Base-by-base conservation (phyloP, 2,888 invertebrate species). In the Pediacus dermestoides region DNA sequence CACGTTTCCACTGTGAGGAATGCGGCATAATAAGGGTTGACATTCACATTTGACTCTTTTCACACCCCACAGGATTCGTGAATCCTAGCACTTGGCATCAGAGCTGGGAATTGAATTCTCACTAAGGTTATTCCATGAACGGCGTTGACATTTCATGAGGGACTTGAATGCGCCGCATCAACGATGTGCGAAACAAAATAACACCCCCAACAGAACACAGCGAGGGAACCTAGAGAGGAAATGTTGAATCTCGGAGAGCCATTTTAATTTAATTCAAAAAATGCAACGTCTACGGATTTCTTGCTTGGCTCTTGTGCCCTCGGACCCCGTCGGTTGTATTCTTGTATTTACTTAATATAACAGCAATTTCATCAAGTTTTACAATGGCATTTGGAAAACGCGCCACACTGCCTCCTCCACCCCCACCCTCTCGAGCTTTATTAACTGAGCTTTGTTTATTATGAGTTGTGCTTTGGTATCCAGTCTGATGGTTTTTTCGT, bases 21-120 rank as follows among this genome's bases (percentile, higher is more conserved):
- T 45, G 36, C 27, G 43, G 38, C 33, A 39, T 50, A 41, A 43
- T 50, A 44, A 47, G 44, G 44, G 45, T 39, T 45, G 50, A 47
- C 50, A 39, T 50, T 50, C 46, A 41, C 43, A 50, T 50, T 50
- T 48, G 45, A 47, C 50, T 50, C 47, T 48, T 50, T 50, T 50
- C 50, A 50, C 50, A 47, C 50, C 41, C 47, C 50, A 39, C 36
- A 48, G 43, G 47, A 45, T 43, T 32, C 44, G 44, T 44, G 44
- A 50, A 47, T 50, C 47, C 44, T 34, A 30, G 30, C 16, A 39
- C 22, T 41, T 30, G 44, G 37, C 37, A n/a, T n/a, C n/a, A 36
- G 34, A 15, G 37, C 13, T 33, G 39, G 37, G 46, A 49, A 49
- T 49, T 41, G 39, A 49, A 44, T 49, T 42, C 43, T 37, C 37